These are phyloP conservation scores for Rhinella marina DNA, from an alignment of 2,797 vertebrate species.

Conservation along the genomic window DNA sequence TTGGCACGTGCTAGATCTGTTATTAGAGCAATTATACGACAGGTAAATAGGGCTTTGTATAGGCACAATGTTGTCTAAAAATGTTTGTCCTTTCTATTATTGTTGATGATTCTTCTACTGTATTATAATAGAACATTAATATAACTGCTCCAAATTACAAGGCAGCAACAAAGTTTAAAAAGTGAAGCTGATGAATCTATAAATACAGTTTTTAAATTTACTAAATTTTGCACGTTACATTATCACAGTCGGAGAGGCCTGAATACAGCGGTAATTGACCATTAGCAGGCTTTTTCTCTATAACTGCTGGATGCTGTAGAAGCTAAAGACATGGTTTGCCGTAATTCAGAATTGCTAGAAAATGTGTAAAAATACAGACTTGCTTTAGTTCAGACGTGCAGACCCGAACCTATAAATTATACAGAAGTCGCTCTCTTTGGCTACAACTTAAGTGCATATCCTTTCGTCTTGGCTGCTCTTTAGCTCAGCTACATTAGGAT, in stretches of 20 bases:
- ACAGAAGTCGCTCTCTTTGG: neutral
- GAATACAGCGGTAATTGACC: conserved; percentile 1
- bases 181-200: neutral
- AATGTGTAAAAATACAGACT: neutral
- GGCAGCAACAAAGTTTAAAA: neutral
- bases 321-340: neutral
- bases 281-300: neutral
- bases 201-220: neutral
- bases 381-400: neutral
- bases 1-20: neutral
- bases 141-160: neutral
- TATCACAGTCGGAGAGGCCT: conserved; percentile 2
- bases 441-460: too few relatives aligned
- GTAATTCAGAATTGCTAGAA: neutral
- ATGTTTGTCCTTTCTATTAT: neutral
- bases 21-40: neutral
- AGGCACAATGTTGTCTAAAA: neutral
- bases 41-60: neutral
- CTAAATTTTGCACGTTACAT: neutral
- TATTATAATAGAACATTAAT: neutral
- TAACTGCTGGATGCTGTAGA: neutral
- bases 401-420: neutral
- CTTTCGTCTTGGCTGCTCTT: too few relatives aligned
- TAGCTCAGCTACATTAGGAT: too few relatives aligned
- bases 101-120: neutral